Percentiles rank a stretch among this genome's conserved stretches.
phyloP scores from a whole-genome alignment of 1,140 invertebrate species.

The Epicauta chinensis region DNA sequence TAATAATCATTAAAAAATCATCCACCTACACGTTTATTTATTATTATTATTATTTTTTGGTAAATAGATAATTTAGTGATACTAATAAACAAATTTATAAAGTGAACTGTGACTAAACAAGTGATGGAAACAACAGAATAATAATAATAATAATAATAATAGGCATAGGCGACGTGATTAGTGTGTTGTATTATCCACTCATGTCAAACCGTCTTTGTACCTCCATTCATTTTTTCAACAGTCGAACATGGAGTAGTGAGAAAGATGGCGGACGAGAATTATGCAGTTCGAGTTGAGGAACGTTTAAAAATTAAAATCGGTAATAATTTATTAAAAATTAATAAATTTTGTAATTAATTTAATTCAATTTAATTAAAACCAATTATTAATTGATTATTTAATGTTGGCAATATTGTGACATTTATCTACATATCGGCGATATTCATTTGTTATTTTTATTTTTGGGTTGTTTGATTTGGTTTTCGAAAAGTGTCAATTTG shows the following conservation, averaged over 20 bases:
- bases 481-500: slow-evolving; percentile 12
- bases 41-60: too few relatives aligned
- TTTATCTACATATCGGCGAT: neutral
- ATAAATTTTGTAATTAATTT: neutral
- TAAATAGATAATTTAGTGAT: too few relatives aligned
- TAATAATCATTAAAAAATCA: too few relatives aligned
- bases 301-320: slow-evolving; percentile 83
- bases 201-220: too few relatives aligned
- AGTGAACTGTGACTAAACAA: too few relatives aligned
- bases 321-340: slow-evolving; percentile 44
- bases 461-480: neutral
- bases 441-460: neutral
- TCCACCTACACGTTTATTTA: too few relatives aligned
- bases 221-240: slow-evolving; percentile 30
- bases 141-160: too few relatives aligned
- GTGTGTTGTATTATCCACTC: too few relatives aligned
- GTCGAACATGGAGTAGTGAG: slow-evolving; percentile 51
- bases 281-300: slow-evolving; percentile 79
- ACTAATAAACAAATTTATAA: too few relatives aligned
- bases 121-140: too few relatives aligned
- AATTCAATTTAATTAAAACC: neutral
- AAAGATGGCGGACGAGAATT: slow-evolving; percentile 80
- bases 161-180: too few relatives aligned
- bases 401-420: too few relatives aligned
- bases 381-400: neutral